Percentiles rank a stretch among this genome's conserved stretches.
phyloP scores from a whole-genome alignment of 35 echinoderm and acorn worm genomes.

The Ptychodera flava region DNA sequence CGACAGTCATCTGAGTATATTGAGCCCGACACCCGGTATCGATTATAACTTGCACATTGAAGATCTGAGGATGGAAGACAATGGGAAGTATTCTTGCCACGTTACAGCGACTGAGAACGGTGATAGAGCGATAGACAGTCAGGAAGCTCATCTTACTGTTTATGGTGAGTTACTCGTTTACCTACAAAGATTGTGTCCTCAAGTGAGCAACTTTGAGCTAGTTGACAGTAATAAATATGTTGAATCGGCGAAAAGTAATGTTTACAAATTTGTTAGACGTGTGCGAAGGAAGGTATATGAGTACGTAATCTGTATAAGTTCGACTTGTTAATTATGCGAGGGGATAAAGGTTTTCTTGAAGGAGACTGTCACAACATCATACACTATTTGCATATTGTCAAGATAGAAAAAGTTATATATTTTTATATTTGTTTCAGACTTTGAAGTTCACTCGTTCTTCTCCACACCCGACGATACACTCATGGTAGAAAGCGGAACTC shows the following conservation, averaged over 20 bases:
- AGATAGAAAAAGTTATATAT: neutral
- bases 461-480: neutral
- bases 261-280: too few species aligned
- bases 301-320: too few species aligned
- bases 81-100: slow-evolving; percentile 50
- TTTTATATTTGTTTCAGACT: neutral
- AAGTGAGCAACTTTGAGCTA: too few species aligned
- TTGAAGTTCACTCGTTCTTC: neutral
- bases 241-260: too few species aligned
- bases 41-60: slow-evolving; percentile 59
- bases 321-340: too few species aligned
- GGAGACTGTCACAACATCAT: too few species aligned
- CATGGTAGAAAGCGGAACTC: neutral
- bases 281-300: too few species aligned
- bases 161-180: neutral
- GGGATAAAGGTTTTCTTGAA: too few species aligned
- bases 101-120: slow-evolving; percentile 19
- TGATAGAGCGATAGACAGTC: slow-evolving; percentile 26
- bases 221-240: neutral
- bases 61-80: slow-evolving; percentile 24
- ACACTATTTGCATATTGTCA: too few species aligned
- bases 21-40: slow-evolving; percentile 17
- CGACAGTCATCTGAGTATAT: slow-evolving; percentile 25
- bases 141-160: neutral
- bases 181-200: too few species aligned